A percentile compares a stretch with the other conserved stretches of the same genome.
These are phyloP conservation scores for Tigriopus californicus DNA, from an alignment of 2,888 invertebrate species.

Conservation along the genomic window DNA sequence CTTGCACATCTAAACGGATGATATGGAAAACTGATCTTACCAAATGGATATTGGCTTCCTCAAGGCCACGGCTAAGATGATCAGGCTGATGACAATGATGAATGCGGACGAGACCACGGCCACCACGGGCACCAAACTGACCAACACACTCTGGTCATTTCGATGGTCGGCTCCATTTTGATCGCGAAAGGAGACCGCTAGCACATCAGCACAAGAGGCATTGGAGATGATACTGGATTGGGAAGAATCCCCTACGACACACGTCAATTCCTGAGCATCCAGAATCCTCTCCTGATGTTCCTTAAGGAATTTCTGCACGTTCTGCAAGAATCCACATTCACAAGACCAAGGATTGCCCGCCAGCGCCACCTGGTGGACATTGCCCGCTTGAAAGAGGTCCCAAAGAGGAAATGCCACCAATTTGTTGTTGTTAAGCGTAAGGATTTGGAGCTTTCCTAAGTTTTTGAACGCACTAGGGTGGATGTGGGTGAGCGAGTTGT, in stretches of 20 bases:
- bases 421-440: constrained; percentile 51
- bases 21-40: background rate
- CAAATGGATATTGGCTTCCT: background rate
- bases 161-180: background rate
- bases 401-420: constrained; percentile 45
- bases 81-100: constrained; percentile 2
- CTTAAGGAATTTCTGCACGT: constrained; percentile 36
- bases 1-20: too few species aligned
- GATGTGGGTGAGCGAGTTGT: constrained; percentile 48
- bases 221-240: background rate
- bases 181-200: background rate
- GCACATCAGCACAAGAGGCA: constrained; percentile 2
- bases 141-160: background rate
- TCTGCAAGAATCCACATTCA: constrained; percentile 47
- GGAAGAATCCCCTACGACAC: constrained; percentile 29
- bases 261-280: constrained; percentile 53
- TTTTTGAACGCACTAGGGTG: constrained; percentile 49
- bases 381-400: constrained; percentile 40
- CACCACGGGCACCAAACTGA: background rate
- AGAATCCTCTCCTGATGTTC: constrained; percentile 57
- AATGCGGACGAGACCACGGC: background rate
- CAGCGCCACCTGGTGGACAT: constrained; percentile 45
- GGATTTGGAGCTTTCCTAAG: constrained; percentile 41
- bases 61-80: background rate
- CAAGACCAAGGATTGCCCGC: constrained; percentile 54